A percentile compares a stretch with the other conserved stretches of the same genome.
Conservation (phyloP, 1,140 invertebrate species). For the Listronotus bonariensis region DNA sequence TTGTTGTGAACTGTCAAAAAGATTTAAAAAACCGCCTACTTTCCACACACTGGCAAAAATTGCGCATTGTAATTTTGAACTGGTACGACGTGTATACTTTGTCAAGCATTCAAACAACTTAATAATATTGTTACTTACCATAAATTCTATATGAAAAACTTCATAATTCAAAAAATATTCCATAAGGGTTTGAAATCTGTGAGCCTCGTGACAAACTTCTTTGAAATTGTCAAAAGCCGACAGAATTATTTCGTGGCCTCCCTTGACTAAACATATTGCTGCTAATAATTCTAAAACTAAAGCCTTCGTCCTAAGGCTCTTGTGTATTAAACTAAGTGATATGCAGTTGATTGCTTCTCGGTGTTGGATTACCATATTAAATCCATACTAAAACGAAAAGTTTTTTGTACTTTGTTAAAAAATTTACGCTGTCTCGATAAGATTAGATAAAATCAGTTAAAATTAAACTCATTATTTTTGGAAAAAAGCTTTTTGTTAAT, state of each 20-base stretch:
- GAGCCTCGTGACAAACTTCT: constrained; percentile 89
- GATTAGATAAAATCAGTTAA: neutral
- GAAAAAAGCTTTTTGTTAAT: too few relatives aligned
- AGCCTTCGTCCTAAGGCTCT: constrained; percentile 95
- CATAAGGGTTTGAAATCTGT: constrained; percentile 96
- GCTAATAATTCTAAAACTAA: constrained; percentile 93
- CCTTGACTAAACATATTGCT: constrained; percentile 96
- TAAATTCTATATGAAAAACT: constrained; percentile 98
- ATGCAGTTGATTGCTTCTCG: constrained; percentile 98
- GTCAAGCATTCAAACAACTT: too few relatives aligned
- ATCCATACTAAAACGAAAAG: constrained; percentile 82
- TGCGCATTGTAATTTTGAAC: too few relatives aligned
- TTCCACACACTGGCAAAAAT: too few relatives aligned
- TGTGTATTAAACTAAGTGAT: constrained; percentile 94
- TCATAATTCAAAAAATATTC: constrained; percentile 97
- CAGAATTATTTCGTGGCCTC: constrained; percentile 83
- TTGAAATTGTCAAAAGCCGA: constrained; percentile 16
- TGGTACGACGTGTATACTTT: too few relatives aligned
- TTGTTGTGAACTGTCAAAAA: too few relatives aligned
- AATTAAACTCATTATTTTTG: too few relatives aligned
- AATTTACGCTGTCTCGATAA: neutral
- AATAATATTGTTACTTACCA: constrained; percentile 70
- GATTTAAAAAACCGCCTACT: too few relatives aligned
- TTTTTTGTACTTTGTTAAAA: neutral
- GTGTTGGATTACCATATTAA: constrained; percentile 98